These are phyloP conservation scores for Cuculus canorus DNA, from an alignment of 2,797 vertebrate species.

Conservation along the genomic window DNA sequence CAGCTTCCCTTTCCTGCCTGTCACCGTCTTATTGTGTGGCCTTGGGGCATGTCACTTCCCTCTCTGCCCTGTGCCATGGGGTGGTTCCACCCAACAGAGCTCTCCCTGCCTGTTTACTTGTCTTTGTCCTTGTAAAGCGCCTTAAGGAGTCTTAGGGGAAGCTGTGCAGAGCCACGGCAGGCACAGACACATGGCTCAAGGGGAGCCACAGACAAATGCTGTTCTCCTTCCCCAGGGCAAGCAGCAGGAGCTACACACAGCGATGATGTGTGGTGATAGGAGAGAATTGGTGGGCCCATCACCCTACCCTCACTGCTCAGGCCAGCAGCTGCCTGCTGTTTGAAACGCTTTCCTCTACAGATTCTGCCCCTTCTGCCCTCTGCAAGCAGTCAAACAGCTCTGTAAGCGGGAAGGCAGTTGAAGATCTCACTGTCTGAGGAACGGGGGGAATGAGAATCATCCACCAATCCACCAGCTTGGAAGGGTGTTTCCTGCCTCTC, in stretches of 20 bases:
- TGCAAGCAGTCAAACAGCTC: not conserved
- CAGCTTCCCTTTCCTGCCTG: slow-evolving; percentile 46
- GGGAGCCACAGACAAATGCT: rapidly evolving
- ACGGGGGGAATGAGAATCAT: not conserved
- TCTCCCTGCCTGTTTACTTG: not conserved
- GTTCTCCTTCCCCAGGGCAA: not conserved
- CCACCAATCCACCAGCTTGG: no score
- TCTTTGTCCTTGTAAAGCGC: slow-evolving; percentile 2
- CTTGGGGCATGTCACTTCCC: slow-evolving; percentile 49
- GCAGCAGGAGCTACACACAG: rapidly evolving
- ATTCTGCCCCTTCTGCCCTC: not conserved
- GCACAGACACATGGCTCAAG: rapidly evolving
- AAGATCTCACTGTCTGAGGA: rapidly evolving
- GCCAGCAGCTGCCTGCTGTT: not conserved
- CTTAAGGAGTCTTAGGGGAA: not conserved
- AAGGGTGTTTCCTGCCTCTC: not conserved
- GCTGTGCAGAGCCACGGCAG: not conserved
- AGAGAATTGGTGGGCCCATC: not conserved
- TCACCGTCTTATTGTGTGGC: slow-evolving; percentile 47
- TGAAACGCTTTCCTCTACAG: not conserved
- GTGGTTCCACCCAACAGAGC: slow-evolving; percentile 20
- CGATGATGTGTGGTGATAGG: rapidly evolving
- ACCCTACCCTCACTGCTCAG: rapidly evolving
- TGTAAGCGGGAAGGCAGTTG: rapidly evolving
- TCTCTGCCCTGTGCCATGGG: not conserved